These are phyloP conservation scores for Cantharis flavilabris DNA, from an alignment of 2,888 invertebrate genomes.

Conservation along the genomic window DNA sequence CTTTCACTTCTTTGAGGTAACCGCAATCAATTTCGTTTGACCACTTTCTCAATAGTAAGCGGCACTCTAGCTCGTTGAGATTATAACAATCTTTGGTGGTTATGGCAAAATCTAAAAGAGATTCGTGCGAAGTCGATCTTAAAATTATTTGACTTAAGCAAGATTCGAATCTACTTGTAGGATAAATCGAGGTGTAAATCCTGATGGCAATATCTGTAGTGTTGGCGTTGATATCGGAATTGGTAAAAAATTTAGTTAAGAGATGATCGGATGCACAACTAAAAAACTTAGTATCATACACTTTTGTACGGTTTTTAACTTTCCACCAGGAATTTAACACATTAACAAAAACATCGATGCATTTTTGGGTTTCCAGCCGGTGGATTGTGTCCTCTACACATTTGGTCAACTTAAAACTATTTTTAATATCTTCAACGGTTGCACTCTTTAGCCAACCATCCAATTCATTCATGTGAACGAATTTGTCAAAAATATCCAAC, in stretches of 20 bases:
- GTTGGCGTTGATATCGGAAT: conserved; percentile 42
- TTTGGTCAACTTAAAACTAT: conserved; percentile 59
- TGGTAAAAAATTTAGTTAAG: conserved; percentile 54
- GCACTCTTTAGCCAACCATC: conserved; percentile 57
- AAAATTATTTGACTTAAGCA: conserved; percentile 48
- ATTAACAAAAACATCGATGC: conserved; percentile 57
- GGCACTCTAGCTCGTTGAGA: conserved; percentile 37
- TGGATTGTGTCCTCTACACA: conserved; percentile 62
- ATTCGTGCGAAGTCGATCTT: conserved; percentile 42
- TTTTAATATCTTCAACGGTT: conserved; percentile 58
- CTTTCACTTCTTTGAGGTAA: conserved; percentile 40
- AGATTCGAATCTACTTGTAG: conserved; percentile 52
- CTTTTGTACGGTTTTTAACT: conserved; percentile 39
- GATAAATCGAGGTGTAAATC: conserved; percentile 53
- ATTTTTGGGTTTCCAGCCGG: conserved; percentile 55
- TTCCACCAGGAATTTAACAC: conserved; percentile 55
- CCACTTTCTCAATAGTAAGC: conserved; percentile 45
- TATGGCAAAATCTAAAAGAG: conserved; percentile 44
- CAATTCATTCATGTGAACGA: conserved; percentile 58
- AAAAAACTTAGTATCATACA: conserved; percentile 47
- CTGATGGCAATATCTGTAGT: conserved; percentile 55
- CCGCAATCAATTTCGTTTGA: conserved; percentile 42
- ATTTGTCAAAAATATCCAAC: conserved; percentile 60
- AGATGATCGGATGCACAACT: conserved; percentile 56
- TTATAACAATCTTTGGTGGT: conserved; percentile 20